Evolutionary conservation across 2,888 invertebrate species (phyloP).

Genomic region (Auanema freiburgensis): DNA sequence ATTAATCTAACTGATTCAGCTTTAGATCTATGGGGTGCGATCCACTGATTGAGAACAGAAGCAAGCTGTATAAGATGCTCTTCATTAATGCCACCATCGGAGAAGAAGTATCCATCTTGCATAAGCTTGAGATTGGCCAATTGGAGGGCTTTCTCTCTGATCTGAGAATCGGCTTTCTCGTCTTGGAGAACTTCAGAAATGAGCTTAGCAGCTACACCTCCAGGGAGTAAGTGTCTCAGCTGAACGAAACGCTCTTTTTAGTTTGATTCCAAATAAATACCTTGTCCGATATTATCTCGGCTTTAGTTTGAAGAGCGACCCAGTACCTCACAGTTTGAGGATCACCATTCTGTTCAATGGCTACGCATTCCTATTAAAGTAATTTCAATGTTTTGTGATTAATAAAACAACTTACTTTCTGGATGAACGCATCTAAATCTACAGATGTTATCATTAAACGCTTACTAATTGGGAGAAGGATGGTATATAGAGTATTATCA

Average conservation of each 20-base stretch:
- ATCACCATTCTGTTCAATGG: constrained; percentile 17
- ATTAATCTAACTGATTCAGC: constrained; percentile 30
- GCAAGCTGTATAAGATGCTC: constrained; percentile 46
- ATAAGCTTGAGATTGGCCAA: constrained; percentile 81
- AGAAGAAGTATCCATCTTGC: constrained; percentile 67
- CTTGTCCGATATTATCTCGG: constrained; percentile 53
- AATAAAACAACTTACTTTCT: constrained; percentile 28
- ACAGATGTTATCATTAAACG: constrained; percentile 45
- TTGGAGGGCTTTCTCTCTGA: constrained; percentile 77
- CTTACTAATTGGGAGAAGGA: constrained; percentile 44
- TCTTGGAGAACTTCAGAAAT: constrained; percentile 76
- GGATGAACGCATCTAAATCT: constrained; percentile 49
- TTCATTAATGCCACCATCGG: constrained; percentile 47
- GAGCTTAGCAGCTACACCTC: constrained; percentile 79
- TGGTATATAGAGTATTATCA: constrained; percentile 45
- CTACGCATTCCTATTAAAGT: neutral
- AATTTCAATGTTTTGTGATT: neutral
- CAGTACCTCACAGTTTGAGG: constrained; percentile 41
- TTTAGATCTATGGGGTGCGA: constrained; percentile 37
- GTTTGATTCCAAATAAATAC: constrained; percentile 10
- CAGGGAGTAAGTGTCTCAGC: constrained; percentile 73
- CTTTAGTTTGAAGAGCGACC: constrained; percentile 44
- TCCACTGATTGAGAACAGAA: constrained; percentile 47
- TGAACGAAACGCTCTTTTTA: constrained; percentile 24
- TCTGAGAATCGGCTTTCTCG: constrained; percentile 31